Evolutionary conservation across 2,888 invertebrate genomes (phyloP), one percentile per base, ranked within the genome.

Genomic region (Drosophila barbarae): DNA sequence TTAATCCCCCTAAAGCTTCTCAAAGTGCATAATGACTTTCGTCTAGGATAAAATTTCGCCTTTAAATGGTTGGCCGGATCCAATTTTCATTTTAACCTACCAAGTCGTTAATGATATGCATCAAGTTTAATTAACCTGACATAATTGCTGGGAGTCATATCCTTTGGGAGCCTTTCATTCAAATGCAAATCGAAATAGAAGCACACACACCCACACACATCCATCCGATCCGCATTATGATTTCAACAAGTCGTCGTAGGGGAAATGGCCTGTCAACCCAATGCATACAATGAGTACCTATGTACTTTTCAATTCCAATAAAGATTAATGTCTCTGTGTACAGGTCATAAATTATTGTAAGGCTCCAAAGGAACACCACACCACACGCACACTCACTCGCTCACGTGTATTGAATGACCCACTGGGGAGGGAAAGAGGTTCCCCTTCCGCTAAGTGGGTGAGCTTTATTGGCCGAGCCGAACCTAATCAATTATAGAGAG

Each of bases 401-500:
- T 47, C 41, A 41, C n/a, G 49, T 38, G 42, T 32, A 44, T 50
- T 36, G 56, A 46, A 63, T 67, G 52, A 56, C 42, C 49, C 55
- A 55, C 36, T 28, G 38, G 66, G 55, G 41, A 61, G 47, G 28
- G 12, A 18, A 2, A 3, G 8, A 2, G 18, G 6, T 3, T 10
- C 15, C 26, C 26, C 12, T 12, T 23, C 6, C 36, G 34, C 21
- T 18, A 44, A 51, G 52, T 28, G 38, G 55, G 59, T 61, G 66
- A 74, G 58, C 69, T 71, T 64, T 67, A 78, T 72, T 72, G 70
- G 72, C 72, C 63, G 61, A 67, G 64, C 66, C 73, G 73, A 70
- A 86, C 71, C 86, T 81, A 81, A 81, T 81, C 81, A 86, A 86
- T 81, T 81, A 81, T 81, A 84, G 80, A 76, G 70, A 74, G 69